Evolutionary conservation across 1,140 invertebrate genomes (phyloP).

Genomic region (Heliconius nattereri): DNA sequence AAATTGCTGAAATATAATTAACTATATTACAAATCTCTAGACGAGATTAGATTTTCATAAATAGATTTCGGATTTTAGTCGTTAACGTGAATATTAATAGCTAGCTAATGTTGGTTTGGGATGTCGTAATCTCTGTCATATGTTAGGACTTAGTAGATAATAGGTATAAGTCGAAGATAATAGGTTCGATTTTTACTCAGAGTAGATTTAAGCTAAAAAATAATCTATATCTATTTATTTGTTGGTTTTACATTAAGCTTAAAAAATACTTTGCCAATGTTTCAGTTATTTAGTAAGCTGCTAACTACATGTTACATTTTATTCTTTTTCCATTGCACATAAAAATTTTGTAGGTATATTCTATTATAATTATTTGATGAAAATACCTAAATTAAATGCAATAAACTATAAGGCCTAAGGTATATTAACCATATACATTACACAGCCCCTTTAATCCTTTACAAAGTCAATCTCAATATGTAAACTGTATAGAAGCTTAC

Average conservation of each 20-base stretch:
- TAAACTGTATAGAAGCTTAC: constrained; percentile 10
- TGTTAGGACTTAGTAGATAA: too few species aligned
- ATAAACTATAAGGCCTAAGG: neutral
- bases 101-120: neutral
- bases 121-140: neutral
- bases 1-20: constrained; percentile 11
- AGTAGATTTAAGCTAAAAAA: too few species aligned
- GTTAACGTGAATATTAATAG: neutral
- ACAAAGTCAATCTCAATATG: constrained; percentile 19
- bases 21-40: constrained; percentile 8
- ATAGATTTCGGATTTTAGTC: constrained; percentile 17
- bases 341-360: neutral
- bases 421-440: neutral
- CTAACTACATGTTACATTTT: too few species aligned
- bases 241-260: too few species aligned
- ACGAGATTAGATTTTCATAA: constrained; percentile 22
- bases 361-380: neutral
- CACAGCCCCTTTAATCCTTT: constrained; percentile 6
- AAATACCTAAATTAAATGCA: neutral
- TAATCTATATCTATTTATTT: too few species aligned
- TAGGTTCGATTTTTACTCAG: too few species aligned
- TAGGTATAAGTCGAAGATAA: too few species aligned
- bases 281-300: too few species aligned
- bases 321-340: too few species aligned
- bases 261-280: too few species aligned